Base-by-base conservation (phyloP, 2,888 invertebrate genomes). In the Himalopsyche kuldschensis region DNA sequence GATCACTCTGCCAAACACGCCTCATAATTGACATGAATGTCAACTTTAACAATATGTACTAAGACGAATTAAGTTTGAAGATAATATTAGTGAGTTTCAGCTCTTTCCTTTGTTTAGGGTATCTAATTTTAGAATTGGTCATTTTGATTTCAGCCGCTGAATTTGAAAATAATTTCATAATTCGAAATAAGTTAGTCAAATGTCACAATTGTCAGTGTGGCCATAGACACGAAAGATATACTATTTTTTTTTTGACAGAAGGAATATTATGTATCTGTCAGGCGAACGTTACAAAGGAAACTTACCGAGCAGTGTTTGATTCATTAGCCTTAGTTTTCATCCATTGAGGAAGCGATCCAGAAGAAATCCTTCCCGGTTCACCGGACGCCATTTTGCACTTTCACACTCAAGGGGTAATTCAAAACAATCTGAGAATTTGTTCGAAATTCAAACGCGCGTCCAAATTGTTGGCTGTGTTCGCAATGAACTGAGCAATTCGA, bases 291-390 rank as follows among this genome's bases (percentile, higher is more conserved):
- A 41, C 6, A 41, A 41, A 41, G 11, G 15, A 3, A 47, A 87
- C 89, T 89, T 88, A 93, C 93, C 91, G 91, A 17, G 78, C 32
- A 8, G 80, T 24, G 20, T 81, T 78, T 85, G 89, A 89, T 86
- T 93, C 93, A 82, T 89, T 90, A 87, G 94, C 93, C 90, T 92
- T 94, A 81, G 91, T 92, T 89, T 94, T 95, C 94, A 95, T 95
- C 95, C 95, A 96, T 88, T 94, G 93, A 2, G 95, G 95, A 85
- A 95, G 89, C 78, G 93, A 93, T 86, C 95, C 92, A 87, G 93
- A 94, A 88, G 94, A 84, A 24, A 78, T 92, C 86, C 92, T 92
- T 86, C 94, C 88, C 88, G 93, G 93, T 79, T 93, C 92, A 88
- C 93, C 93, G 46, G 82, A 82, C 1, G 81, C 81, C 84, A 84